Percentiles rank a stretch among this genome's conserved stretches.
Evolutionary conservation across 1,140 invertebrate genomes (phyloP).

Genomic region (Coptotermes formosanus): DNA sequence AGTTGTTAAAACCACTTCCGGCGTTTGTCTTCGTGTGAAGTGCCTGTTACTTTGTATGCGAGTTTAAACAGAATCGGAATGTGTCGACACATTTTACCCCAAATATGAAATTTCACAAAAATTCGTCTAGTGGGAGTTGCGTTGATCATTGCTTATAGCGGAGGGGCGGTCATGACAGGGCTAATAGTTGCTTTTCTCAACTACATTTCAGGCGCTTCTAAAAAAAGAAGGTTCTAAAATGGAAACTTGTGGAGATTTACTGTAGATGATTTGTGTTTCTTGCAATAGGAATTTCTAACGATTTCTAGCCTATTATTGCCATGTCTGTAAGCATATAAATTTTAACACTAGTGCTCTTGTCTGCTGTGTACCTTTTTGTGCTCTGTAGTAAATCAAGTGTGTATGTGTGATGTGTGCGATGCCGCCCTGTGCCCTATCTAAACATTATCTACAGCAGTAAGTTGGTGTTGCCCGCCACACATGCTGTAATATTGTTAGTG

Average conservation of each 20-base stretch:
- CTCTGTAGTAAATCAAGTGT: not conserved
- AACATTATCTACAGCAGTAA: not conserved
- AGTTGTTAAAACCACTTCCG: no score
- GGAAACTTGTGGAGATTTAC: not conserved
- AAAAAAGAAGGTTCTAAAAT: not conserved
- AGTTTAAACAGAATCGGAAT: no score
- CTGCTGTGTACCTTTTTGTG: not conserved
- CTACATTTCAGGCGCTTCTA: no score
- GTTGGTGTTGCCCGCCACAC: not conserved
- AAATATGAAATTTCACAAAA: no score
- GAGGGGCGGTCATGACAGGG: no score
- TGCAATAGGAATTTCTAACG: not conserved
- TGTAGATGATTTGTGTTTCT: not conserved
- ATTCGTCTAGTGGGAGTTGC: no score
- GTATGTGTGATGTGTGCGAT: not conserved
- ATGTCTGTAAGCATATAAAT: conserved; percentile 11
- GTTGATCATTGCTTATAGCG: no score
- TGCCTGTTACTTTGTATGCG: no score
- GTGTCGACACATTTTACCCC: no score
- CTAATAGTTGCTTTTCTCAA: no score
- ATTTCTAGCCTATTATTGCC: not conserved
- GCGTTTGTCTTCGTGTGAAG: no score
- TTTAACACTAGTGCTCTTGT: not conserved
- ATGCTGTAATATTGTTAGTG: not conserved
- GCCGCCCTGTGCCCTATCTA: not conserved